phyloP scores from a whole-genome alignment of 2,888 invertebrate species.

The Helobdella robusta region DNA sequence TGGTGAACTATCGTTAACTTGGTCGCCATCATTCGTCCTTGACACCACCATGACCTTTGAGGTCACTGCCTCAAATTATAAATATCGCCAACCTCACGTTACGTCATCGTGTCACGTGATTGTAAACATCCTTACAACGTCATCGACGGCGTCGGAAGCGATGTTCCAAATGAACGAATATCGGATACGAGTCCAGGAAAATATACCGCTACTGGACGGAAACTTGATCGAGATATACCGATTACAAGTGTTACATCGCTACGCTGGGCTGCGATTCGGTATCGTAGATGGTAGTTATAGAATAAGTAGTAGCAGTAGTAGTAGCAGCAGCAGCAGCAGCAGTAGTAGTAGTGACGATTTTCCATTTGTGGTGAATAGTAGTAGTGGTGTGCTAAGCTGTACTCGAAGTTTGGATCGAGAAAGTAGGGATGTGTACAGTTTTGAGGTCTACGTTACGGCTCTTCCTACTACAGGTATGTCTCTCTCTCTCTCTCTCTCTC shows the following conservation, averaged over 20 bases:
- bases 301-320: too few relatives aligned
- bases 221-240: neutral
- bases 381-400: neutral
- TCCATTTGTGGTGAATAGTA: conserved; percentile 7
- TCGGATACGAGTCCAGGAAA: neutral
- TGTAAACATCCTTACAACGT: neutral
- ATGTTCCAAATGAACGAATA: neutral
- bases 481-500: conserved; percentile 1
- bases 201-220: neutral
- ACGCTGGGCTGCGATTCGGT: too few relatives aligned
- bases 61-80: neutral
- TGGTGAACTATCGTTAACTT: conserved; percentile 10
- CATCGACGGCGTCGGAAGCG: neutral
- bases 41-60: neutral
- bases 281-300: too few relatives aligned
- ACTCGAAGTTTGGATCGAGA: neutral
- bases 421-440: neutral
- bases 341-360: neutral
- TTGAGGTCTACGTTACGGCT: neutral
- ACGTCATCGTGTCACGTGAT: neutral
- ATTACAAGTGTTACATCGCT: too few relatives aligned
- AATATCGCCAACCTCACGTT: neutral
- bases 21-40: neutral
- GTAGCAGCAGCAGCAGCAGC: too few relatives aligned
- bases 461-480: neutral